Conservation (phyloP, 2,888 invertebrate genomes). For the Congeria kusceri region DNA sequence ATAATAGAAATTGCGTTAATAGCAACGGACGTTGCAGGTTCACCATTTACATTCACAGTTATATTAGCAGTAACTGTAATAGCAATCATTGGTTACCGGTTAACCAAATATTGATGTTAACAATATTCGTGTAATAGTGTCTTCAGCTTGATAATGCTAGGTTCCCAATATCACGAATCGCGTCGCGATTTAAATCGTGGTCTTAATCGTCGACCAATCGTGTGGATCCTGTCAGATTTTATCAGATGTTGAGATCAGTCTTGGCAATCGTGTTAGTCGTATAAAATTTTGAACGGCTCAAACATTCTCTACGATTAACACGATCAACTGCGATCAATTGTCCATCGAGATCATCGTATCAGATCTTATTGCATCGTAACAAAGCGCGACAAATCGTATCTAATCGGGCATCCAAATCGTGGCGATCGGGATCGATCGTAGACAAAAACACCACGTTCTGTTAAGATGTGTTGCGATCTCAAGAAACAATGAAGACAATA, state of each 20-base stretch:
- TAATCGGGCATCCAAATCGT: conserved; percentile 22
- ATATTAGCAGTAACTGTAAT: too few species aligned
- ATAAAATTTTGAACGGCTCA: conserved; percentile 14
- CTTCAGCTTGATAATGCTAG: too few species aligned
- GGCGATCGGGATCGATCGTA: conserved; percentile 25
- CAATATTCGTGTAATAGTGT: too few species aligned
- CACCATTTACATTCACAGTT: too few species aligned
- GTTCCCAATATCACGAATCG: conserved; percentile 22
- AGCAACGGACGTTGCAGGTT: too few species aligned
- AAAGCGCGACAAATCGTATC: conserved; percentile 31
- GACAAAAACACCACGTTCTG: conserved; percentile 25
- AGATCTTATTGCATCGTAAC: conserved; percentile 13
- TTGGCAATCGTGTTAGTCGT: conserved; percentile 30
- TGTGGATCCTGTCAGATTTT: conserved; percentile 17
- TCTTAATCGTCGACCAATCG: conserved; percentile 21
- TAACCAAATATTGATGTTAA: too few species aligned
- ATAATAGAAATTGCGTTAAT: too few species aligned
- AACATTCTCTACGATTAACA: conserved; percentile 15
- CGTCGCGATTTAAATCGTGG: conserved; percentile 8
- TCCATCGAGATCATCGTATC: conserved; percentile 16
- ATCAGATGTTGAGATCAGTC: conserved; percentile 27
- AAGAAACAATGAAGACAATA: too few species aligned
- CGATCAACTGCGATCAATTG: neutral
- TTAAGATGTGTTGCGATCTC: conserved; percentile 29
- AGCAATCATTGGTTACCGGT: too few species aligned